Base-by-base conservation (phyloP, 1,140 invertebrate genomes). In the Pachyrhynchus sulphureomaculatus region DNA sequence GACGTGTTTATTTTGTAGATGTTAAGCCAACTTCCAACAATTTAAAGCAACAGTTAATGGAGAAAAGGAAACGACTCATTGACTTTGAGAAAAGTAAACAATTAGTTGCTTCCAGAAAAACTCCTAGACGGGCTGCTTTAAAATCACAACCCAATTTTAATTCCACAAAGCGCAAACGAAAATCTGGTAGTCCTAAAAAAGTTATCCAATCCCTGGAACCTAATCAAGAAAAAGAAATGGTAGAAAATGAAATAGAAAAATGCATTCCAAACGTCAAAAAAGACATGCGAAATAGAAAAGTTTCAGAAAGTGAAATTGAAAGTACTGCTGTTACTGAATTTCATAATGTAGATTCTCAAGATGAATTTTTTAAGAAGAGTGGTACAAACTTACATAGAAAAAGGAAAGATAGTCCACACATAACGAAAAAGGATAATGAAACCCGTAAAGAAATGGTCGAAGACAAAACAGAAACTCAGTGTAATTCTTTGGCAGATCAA, bases 331-430 rank as follows among this genome's bases (percentile, higher is more conserved):
- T 2, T 29, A 29, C 26, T 32, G 17, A 20, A 17, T 6, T 17
- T 17, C 44, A 20, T 52, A 2, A 13, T 18, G 23, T 13, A 8
- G 56, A 55, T 59, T 54, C 58, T 6, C 58, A 61, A 44, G 58
- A 61, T 32, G 58, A 61, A 26, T 61, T 61, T 36, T 61, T 61
- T 18, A 45, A 53, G 15, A 52, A 44, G 29, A 61, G 48, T 15
- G 58, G 58, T 18, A 24, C 58, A 12, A 61, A 61, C 36, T n/a
- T 61, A 26, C 58, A 61, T 34, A 44, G 58, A 33, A 61, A 36
- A 17, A 41, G n/a, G 24, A 53, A 39, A 15, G 23, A 8, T 24
- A 47, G 37, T 34, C 42, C 36, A 23, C 47, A 10, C 5, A 49
- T 32, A 49, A 42, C 6, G 10, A 37, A 41, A 12, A 23, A 26